Percentiles rank a stretch among this genome's conserved stretches.
phyloP scores from a whole-genome alignment of 1,140 invertebrate genomes.

The Drosophila lacertosa region DNA sequence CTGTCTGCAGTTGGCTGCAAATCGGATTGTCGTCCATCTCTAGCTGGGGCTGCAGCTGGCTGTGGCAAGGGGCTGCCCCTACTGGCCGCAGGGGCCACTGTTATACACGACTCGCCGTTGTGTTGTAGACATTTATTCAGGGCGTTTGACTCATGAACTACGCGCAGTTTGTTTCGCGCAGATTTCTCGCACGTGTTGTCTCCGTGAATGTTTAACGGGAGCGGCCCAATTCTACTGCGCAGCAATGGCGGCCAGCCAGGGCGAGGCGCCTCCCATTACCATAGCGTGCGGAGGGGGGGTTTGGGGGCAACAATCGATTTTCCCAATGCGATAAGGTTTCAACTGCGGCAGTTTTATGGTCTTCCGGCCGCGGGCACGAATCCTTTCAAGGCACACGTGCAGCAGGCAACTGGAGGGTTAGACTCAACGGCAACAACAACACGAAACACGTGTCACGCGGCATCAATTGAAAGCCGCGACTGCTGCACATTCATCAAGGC shows the following conservation, averaged over 20 bases:
- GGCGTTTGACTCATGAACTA: conserved; percentile 51
- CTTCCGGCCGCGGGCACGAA: conserved; percentile 56
- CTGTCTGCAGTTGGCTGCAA: too few relatives aligned
- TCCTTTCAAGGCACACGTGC: conserved; percentile 74
- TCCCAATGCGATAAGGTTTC: conserved; percentile 74
- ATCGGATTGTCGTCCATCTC: too few relatives aligned
- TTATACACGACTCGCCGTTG: conserved; percentile 1
- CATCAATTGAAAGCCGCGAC: conserved; percentile 46
- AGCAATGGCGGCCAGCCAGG: conserved; percentile 76
- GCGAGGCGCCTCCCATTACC: conserved; percentile 52
- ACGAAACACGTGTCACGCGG: conserved; percentile 66
- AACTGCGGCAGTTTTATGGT: conserved; percentile 46
- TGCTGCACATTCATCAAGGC: conserved; percentile 54
- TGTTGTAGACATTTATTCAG: conserved; percentile 53
- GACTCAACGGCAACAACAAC: conserved; percentile 26
- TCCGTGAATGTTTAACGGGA: conserved; percentile 11
- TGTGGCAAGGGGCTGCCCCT: too few relatives aligned
- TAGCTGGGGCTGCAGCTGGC: conserved; percentile 2
- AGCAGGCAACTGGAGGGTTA: conserved; percentile 52
- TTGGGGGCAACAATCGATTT: conserved; percentile 62
- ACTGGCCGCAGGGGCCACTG: conserved; percentile 23
- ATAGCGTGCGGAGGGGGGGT: not conserved
- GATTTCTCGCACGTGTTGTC: conserved; percentile 48
- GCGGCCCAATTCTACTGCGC: conserved; percentile 51
- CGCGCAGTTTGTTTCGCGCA: conserved; percentile 37